Base-by-base conservation (phyloP, 1,140 invertebrate genomes). In the Lepidurus packardi region DNA sequence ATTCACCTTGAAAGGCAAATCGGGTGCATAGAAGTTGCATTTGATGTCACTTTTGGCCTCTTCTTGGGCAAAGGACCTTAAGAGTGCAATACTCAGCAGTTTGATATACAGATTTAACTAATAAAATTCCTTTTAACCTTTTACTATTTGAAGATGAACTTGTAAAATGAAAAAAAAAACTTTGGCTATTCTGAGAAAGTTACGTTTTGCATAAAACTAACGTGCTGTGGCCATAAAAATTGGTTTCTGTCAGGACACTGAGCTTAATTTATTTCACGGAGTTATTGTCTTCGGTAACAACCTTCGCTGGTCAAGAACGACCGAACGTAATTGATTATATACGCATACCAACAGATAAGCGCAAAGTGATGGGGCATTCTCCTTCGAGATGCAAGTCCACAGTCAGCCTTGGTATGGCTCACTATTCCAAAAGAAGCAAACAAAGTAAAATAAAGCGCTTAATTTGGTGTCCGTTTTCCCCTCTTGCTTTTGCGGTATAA, bases 1-100 rank as follows among this genome's bases (percentile, higher is more conserved):
- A 65, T 65, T 65, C 53, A 65, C 53, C 53, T 65, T 65, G n/a
- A 65, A 65, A 65, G 53, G 53, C 10, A 47, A 65, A n/a, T 65
- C 21, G 6, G 10, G 53, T 65, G 21, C 1, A 21, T n/a, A 65
- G 21, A 65, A 65, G 21, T n/a, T 65, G 13, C 53, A 65, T 16
- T 65, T 9, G 53, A 65, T 21, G 53, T 21, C 53, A 65, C 53
- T 34, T 34, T 1, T 34, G 25, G 25, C 25, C 25, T 34, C 34
- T 34, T 34, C 3, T 4, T 34, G 34, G 25, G 34, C 34, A 34
- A 34, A 34, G 34, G 34, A 34, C 34, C 34, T 34, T 34, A 34
- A 4, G 34, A 34, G 34, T 34, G 34, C 34, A 34, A 34, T 34
- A 34, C 34, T 34, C 34, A 34, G 2, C 34, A 34, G 4, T 34